These are phyloP conservation scores for Dryobota labecula DNA, from an alignment of 2,888 invertebrate genomes.

Conservation along the genomic window DNA sequence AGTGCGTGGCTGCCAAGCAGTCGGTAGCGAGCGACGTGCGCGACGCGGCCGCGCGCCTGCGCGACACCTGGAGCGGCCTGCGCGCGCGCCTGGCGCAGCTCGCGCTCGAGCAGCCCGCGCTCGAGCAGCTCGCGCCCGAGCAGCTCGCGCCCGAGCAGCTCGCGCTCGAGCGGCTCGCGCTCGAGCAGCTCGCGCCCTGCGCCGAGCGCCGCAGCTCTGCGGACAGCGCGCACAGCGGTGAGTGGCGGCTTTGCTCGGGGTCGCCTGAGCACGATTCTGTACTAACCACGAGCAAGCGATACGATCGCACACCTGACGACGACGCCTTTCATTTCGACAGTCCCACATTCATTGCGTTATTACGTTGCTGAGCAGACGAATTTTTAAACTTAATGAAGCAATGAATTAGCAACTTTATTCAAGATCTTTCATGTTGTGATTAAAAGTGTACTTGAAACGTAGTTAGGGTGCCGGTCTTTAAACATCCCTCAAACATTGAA, in stretches of 20 bases:
- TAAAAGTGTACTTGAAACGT: not conserved
- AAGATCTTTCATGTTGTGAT: not conserved
- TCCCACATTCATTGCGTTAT: not conserved
- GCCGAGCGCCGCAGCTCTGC: not conserved
- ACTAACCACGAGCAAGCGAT: slow-evolving; percentile 9
- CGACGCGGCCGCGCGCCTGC: slow-evolving; percentile 87
- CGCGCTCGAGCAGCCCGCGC: slow-evolving; percentile 83
- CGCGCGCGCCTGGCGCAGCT: slow-evolving; percentile 22
- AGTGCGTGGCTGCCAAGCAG: slow-evolving; percentile 81
- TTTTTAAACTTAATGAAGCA: too few relatives aligned
- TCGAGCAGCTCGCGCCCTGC: not conserved
- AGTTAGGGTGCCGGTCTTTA: not conserved
- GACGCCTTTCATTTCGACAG: not conserved
- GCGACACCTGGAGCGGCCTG: slow-evolving; percentile 71
- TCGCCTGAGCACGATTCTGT: slow-evolving; percentile 13
- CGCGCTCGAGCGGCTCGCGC: slow-evolving; percentile 77
- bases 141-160: slow-evolving; percentile 82
- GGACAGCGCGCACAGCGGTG: slow-evolving; percentile 22
- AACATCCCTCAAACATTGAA: not conserved
- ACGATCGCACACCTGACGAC: not conserved
- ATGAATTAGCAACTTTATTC: not conserved
- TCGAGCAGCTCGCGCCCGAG: slow-evolving; percentile 69
- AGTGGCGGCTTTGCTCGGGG: slow-evolving; percentile 18
- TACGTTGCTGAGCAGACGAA: not conserved
- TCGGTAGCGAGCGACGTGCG: slow-evolving; percentile 73